These are phyloP conservation scores for Rhinichthys osculus DNA, from an alignment of 2,797 vertebrate species.

Conservation along the genomic window DNA sequence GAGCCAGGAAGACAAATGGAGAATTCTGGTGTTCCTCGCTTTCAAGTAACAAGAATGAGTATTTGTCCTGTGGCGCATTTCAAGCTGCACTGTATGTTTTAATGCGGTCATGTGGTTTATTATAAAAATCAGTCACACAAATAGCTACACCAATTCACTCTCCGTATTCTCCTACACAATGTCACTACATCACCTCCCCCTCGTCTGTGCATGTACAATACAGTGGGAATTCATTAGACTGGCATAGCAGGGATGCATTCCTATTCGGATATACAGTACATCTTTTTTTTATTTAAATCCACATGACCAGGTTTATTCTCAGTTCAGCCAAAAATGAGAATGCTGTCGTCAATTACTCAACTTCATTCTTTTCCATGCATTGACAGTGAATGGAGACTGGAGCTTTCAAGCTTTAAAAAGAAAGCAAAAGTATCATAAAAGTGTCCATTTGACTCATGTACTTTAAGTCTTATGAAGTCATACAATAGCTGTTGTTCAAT, in stretches of 20 bases:
- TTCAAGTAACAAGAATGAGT: slow-evolving; percentile 40
- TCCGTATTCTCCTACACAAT: slow-evolving; percentile 32
- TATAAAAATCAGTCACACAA: slow-evolving; percentile 58
- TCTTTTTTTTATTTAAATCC: not conserved
- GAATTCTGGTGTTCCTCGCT: slow-evolving; percentile 51
- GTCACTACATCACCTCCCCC: slow-evolving; percentile 50
- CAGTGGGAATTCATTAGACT: slow-evolving; percentile 50
- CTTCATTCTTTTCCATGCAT: not conserved
- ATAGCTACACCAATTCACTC: slow-evolving; percentile 56
- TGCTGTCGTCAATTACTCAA: not conserved
- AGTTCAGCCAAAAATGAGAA: not conserved
- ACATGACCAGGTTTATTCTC: not conserved
- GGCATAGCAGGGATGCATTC: slow-evolving; percentile 46
- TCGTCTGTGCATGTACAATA: slow-evolving; percentile 36
- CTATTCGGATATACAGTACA: slow-evolving; percentile 30
- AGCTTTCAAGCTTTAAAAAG: not conserved
- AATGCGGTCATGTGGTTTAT: slow-evolving; percentile 54
- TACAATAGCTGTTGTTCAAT: not conserved
- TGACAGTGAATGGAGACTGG: not conserved
- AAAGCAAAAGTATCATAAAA: not conserved
- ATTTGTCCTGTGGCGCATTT: slow-evolving; percentile 48
- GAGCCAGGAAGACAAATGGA: slow-evolving; percentile 75
- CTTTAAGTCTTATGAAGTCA: not conserved
- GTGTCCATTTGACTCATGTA: not conserved
- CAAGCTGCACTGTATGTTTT: slow-evolving; percentile 33